phyloP scores from a whole-genome alignment of 2,888 invertebrate species.

The Chymomyza fuscimana region DNA sequence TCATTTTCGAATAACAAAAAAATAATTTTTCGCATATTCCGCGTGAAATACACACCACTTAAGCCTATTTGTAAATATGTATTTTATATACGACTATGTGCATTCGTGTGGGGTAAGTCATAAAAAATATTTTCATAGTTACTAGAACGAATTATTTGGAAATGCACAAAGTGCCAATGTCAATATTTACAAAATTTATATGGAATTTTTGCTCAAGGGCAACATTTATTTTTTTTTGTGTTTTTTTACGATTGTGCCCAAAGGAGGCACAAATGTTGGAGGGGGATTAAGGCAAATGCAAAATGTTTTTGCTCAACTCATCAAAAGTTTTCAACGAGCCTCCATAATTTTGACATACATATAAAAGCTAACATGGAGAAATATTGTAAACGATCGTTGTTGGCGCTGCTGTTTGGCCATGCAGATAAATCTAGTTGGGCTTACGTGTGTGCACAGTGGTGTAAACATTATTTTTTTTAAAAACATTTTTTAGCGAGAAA shows the following conservation, averaged over 20 bases:
- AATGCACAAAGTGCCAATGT: conserved; percentile 45
- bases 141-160: conserved; percentile 28
- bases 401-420: conserved; percentile 1
- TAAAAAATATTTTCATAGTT: conserved; percentile 22
- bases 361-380: conserved; percentile 41
- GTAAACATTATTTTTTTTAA: not conserved
- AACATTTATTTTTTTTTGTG: conserved; percentile 29
- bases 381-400: conserved; percentile 37
- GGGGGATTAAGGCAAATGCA: conserved; percentile 36
- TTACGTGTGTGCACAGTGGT: conserved; percentile 38
- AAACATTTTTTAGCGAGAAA: no score
- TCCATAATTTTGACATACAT: conserved; percentile 54
- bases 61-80: not conserved
- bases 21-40: not conserved
- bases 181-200: conserved; percentile 53
- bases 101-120: conserved; percentile 37
- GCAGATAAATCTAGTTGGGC: conserved; percentile 43
- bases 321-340: conserved; percentile 62
- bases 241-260: not conserved
- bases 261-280: not conserved
- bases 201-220: conserved; percentile 56
- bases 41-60: not conserved
- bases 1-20: not conserved
- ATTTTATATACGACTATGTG: not conserved
- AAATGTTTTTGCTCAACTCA: conserved; percentile 39